Base-by-base conservation (phyloP, 2,797 vertebrate genomes). In the Myotis findleyi region DNA sequence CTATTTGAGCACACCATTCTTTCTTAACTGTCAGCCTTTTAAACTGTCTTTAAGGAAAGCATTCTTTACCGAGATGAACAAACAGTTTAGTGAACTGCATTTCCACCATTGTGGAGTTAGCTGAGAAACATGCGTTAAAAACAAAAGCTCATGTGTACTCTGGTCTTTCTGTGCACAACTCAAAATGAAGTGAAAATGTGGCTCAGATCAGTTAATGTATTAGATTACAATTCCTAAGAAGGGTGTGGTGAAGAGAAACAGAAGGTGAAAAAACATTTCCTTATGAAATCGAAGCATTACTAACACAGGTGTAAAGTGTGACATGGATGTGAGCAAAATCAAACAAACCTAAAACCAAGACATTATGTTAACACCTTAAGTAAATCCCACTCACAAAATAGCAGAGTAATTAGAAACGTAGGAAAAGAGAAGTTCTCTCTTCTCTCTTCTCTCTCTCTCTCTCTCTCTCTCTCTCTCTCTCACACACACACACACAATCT, bases 281-380 rank as follows among this genome's bases (percentile, higher is more conserved):
- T 95, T 90, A 87, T 92, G 79, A 95, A 93, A 94, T 44, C 33
- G 30, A 44, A 91, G 89, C 41, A 38, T 92, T 92, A 90, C 87
- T 94, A 80, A 69, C 62, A 75, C 86, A 95, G 95, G 93, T 97
- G 76, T 95, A 93, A 93, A 68, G 53, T 91, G 73, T 92, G 87
- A 87, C 73, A 66, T 79, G 53, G 23, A 91, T 69, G 36, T 86
- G 49, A 92, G 36, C 53, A 86, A 73, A 95, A 80, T 83, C 82
- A 96, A 96, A 96, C 82, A 96, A 80, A 85, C 4, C 33, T 84
- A 89, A 87, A 92, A 87, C 49, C 79, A 79, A 57, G 25, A 20
- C 77, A 97, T 94, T 96, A 92, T 87, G 90, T 97, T 97, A 97
- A 96, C 95, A 95, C 93, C 92, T 94, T 95, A 76, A 86, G 96